Evolutionary conservation across 2,888 invertebrate species (phyloP), one percentile per base, ranked within the genome.

Genomic region (Chalcosyrphus nemorum): DNA sequence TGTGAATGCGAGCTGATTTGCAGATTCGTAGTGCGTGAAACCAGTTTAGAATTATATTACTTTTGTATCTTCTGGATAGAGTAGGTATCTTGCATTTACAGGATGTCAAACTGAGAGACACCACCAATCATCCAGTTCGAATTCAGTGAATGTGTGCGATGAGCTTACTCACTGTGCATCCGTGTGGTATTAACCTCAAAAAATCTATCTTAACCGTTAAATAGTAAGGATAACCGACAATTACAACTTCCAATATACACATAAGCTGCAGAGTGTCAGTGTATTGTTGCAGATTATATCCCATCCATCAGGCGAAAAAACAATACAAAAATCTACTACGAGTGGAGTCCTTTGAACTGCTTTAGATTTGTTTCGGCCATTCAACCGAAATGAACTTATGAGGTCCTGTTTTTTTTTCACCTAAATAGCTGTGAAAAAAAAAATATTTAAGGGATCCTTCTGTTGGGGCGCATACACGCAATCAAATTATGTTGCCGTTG

Each of bases 21-120:
- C 50, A 68, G 72, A 80, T 70, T 68, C 47, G 50, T 80, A 80
- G 70, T 80, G 74, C 84, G 80, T 84, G 72, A 59, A 84, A 84
- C 84, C 80, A 80, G 84, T 84, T 84, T 75, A 52, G 43, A 50
- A 77, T 78, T 77, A 38, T 38, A 82, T 47, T 78, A 61, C 50
- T 47, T 54, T 77, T 70, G 43, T 61, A 52, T 50, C n/a, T n/a
- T n/a, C 19, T 24, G 27, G 75, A 38, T 65, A 43, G 32, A 54
- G 32, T 56, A 29, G 50, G 50, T 65, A 68, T 65, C 35, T 27
- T 29, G 43, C 15, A 52, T 17, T 63, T 47, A 63, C 57, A 66
- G 65, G 71, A 71, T 81, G 81, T 81, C 81, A 81, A 81, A 81
- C 65, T 66, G 45, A 77, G 54, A 77, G 68, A 77, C 65, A 65